Evolutionary conservation across 1,140 invertebrate genomes (phyloP).

Genomic region (Hydropsyche tenuis): DNA sequence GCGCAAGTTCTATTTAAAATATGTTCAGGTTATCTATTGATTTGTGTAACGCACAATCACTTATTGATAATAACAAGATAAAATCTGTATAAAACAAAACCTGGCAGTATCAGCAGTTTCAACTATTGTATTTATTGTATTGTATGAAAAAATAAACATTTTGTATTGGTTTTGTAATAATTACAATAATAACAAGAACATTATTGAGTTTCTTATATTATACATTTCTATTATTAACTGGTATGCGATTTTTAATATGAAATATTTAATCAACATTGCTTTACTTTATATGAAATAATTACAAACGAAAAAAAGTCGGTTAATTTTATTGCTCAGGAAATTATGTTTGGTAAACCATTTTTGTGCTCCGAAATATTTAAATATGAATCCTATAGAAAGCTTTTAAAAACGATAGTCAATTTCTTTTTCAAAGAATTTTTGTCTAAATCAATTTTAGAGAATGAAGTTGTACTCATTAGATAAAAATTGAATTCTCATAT

Average conservation of each 20-base stretch:
- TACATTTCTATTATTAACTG: conserved; percentile 24
- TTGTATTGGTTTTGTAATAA: conserved; percentile 34
- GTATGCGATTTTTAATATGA: neutral
- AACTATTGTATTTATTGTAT: conserved; percentile 50
- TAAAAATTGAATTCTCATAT: too few relatives aligned
- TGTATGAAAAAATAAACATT: conserved; percentile 50
- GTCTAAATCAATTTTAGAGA: too few relatives aligned
- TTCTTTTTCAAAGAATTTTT: too few relatives aligned
- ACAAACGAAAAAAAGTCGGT: too few relatives aligned
- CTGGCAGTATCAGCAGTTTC: conserved; percentile 43
- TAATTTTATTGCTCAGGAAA: too few relatives aligned
- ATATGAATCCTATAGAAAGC: too few relatives aligned
- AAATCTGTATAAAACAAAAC: conserved; percentile 49
- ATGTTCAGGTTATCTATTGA: conserved; percentile 47
- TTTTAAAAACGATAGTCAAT: too few relatives aligned
- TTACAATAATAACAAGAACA: conserved; percentile 33
- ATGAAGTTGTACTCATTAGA: too few relatives aligned
- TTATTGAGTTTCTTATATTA: conserved; percentile 33
- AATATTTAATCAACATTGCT: too few relatives aligned
- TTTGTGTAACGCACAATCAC: conserved; percentile 49
- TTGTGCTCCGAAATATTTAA: too few relatives aligned
- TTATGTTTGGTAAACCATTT: too few relatives aligned
- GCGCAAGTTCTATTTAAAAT: conserved; percentile 47
- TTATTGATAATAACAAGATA: conserved; percentile 39
- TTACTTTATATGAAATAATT: too few relatives aligned